Base-by-base conservation (phyloP, 2,797 vertebrate genomes). In the Chaetodon trifasciatus region DNA sequence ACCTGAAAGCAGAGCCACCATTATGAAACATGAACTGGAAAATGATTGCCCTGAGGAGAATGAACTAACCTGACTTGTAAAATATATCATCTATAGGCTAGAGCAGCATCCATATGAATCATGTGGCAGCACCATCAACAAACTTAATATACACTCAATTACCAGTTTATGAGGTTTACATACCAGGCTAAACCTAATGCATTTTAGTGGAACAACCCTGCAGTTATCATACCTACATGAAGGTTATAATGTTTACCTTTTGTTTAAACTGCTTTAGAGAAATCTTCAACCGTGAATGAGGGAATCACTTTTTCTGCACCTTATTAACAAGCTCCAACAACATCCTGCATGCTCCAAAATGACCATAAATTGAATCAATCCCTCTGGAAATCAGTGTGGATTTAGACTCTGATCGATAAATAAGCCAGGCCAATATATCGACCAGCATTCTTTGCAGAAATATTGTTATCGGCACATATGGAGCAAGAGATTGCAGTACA, bases 11-110 rank as follows among this genome's bases (percentile, higher is more conserved):
- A 72, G 9, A 65, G 21, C 8, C 15, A 32, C 15, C 37, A 55
- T 52, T 63, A 42, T 63, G 19, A 58, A 3, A 68, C 70, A n/a
- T 76, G 32, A 62, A 77, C 70, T 74, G 78, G 70, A 88, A 76
- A 73, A 58, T 76, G 9, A 44, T 28, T 47, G 24, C 28, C 73
- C 44, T 78, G 28, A 78, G 35, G 28, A 74, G 40, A 83, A 78
- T 57, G 13, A 10, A 49, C 37, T 16, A 17, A 63, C 17, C 10
- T 8, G 15, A 32, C 53, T 78, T 44, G 5, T 11, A 40, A 62
- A 66, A 79, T 70, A 0, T 55, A 63, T 67, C 44, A 71, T 35
- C 24, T 9, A 6, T 12, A 2, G 3, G 2, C 65, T 70, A 42
- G 50, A 9, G 24, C 28, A 32, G 2, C 28, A 70, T 49, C n/a